Conservation (phyloP, 2,797 vertebrate species). For the Cercopithecus hamlyni region DNA sequence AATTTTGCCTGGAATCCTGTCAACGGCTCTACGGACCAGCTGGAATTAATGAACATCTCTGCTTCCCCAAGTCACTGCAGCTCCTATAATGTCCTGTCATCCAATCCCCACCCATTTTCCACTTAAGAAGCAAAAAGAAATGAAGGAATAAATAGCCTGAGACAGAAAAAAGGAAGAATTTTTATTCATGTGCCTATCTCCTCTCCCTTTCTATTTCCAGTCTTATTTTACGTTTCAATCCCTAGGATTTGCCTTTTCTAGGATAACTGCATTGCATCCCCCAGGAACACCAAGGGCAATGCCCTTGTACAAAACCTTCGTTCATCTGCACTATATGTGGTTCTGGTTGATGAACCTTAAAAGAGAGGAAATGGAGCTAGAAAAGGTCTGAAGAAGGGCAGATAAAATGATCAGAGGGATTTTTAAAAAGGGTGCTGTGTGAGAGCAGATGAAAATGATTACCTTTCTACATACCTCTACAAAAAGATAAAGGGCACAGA, state of each 20-base stretch:
- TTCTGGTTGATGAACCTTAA: constrained; percentile 72
- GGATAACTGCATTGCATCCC: not conserved
- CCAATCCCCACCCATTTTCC: not conserved
- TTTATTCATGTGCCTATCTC: not conserved
- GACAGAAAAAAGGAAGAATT: not conserved
- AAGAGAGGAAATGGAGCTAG: constrained; percentile 68
- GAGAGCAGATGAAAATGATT: constrained; percentile 60
- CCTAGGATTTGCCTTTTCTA: constrained; percentile 49
- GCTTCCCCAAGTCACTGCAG: not conserved
- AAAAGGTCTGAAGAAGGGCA: constrained; percentile 64
- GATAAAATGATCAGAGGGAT: constrained; percentile 62
- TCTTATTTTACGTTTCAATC: constrained; percentile 32
- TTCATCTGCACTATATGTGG: constrained; percentile 39
- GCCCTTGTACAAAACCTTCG: constrained; percentile 53
- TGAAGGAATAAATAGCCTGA: not conserved
- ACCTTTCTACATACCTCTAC: constrained; percentile 46
- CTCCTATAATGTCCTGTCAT: not conserved
- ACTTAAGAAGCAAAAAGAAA: not conserved
- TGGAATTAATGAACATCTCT: not conserved
- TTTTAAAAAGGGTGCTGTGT: not conserved
- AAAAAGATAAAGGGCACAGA: constrained; percentile 35
- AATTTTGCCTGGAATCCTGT: not conserved
- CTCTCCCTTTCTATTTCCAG: not conserved
- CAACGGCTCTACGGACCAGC: not conserved
- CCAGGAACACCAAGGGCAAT: constrained; percentile 48